Evolutionary conservation across 2,113 vertebrate species (phyloP).

Genomic region (Leucosticte australis): DNA sequence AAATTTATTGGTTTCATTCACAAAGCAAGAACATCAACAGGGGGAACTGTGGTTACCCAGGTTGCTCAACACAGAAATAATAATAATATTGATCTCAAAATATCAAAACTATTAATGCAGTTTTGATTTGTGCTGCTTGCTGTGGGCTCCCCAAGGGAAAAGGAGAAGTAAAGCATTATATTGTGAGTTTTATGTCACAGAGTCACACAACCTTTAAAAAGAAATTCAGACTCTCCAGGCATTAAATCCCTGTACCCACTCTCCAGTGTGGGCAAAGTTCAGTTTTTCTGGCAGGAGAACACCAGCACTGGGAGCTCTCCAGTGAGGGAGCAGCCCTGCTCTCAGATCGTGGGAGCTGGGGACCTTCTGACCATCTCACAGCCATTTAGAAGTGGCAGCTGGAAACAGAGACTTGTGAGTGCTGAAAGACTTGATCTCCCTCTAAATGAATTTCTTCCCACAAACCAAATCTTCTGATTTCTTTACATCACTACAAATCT

Average conservation of each 20-base stretch:
- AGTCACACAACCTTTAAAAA: neutral
- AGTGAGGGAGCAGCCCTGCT: neutral
- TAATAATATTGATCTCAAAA: neutral
- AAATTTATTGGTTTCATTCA: neutral
- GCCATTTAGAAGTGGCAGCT: neutral
- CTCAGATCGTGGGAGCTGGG: no score
- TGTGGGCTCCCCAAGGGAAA: neutral
- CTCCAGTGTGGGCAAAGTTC: neutral
- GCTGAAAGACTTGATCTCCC: neutral
- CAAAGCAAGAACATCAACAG: neutral
- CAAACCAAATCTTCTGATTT: neutral
- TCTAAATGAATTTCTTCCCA: neutral
- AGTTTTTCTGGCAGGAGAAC: neutral
- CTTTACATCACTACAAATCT: neutral
- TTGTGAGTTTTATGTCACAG: neutral
- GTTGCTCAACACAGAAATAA: neutral
- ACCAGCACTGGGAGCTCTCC: neutral
- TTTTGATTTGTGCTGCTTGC: neutral
- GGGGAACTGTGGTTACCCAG: neutral
- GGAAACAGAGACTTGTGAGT: neutral
- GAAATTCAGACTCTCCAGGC: no score
- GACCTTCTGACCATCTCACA: neutral
- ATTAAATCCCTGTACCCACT: neutral
- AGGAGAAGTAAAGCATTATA: neutral
- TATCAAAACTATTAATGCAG: neutral